These are phyloP conservation scores for Lasioglossum figueresi DNA, from an alignment of 2,888 invertebrate genomes.

Conservation along the genomic window DNA sequence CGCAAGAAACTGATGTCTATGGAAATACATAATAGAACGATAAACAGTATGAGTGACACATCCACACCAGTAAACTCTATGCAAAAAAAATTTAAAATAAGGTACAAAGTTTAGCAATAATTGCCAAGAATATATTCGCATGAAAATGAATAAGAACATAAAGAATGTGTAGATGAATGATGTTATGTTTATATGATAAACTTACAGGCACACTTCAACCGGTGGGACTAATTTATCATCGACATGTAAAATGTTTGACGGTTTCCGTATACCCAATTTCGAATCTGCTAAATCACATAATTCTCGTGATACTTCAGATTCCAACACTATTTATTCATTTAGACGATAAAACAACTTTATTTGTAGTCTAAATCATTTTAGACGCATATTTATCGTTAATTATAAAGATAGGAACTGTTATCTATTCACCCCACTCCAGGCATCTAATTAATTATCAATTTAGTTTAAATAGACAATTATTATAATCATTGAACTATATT, in stretches of 20 bases:
- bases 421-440: neutral
- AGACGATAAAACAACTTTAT: slow-evolving; percentile 4
- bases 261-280: slow-evolving; percentile 36
- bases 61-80: slow-evolving; percentile 9
- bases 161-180: neutral
- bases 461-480: neutral
- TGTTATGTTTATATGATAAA: neutral
- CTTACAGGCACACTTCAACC: neutral
- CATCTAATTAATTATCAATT: neutral
- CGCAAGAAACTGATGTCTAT: slow-evolving; percentile 28
- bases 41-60: neutral
- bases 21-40: slow-evolving; percentile 6
- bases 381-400: neutral
- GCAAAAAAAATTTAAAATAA: neutral
- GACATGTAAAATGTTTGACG: neutral
- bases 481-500: neutral
- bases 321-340: slow-evolving; percentile 10
- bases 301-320: neutral
- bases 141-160: neutral
- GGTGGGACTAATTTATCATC: neutral
- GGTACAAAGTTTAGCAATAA: neutral
- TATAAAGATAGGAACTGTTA: neutral
- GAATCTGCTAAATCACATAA: neutral
- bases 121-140: neutral
- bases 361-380: neutral